These are phyloP conservation scores for Lepidothrix coronata DNA, from an alignment of 2,113 vertebrate species.

Conservation along the genomic window DNA sequence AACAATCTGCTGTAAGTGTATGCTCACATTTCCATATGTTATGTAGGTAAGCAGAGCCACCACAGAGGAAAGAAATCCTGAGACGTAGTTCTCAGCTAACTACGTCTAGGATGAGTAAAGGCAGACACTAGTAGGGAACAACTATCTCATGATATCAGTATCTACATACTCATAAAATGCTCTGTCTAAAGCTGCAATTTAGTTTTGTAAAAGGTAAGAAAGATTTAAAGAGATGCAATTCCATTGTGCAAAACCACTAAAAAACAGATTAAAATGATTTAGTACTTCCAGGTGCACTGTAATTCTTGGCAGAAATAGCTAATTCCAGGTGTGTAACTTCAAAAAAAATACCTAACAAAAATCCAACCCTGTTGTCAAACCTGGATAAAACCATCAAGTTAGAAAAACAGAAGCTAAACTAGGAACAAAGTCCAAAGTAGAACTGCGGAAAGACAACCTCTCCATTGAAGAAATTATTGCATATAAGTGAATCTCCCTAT, in stretches of 20 bases:
- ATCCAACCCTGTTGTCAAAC: slow-evolving; percentile 69
- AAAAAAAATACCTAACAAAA: slow-evolving; percentile 42
- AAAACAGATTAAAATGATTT: slow-evolving; percentile 75
- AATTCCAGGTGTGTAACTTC: slow-evolving; percentile 78
- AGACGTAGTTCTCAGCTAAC: slow-evolving; percentile 47
- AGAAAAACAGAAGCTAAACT: slow-evolving; percentile 69
- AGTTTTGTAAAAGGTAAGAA: slow-evolving; percentile 37
- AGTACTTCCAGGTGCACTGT: slow-evolving; percentile 75
- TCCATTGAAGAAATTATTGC: slow-evolving; percentile 54
- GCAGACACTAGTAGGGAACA: slow-evolving; percentile 4
- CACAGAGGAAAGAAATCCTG: slow-evolving; percentile 38
- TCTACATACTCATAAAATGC: not conserved
- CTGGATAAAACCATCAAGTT: slow-evolving; percentile 77
- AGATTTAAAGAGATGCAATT: slow-evolving; percentile 50
- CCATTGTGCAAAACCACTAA: slow-evolving; percentile 61
- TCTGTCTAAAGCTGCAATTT: slow-evolving; percentile 4
- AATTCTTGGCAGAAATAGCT: slow-evolving; percentile 74
- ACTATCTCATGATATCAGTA: not conserved
- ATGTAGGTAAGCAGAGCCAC: slow-evolving; percentile 72
- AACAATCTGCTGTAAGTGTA: slow-evolving; percentile 67
- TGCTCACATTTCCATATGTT: slow-evolving; percentile 78
- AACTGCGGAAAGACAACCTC: slow-evolving; percentile 36
- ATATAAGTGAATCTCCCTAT: slow-evolving; percentile 71
- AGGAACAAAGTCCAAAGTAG: slow-evolving; percentile 66
- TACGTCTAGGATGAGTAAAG: not conserved